Evolutionary conservation across 2,113 vertebrate genomes (phyloP).

Genomic region (Saguinus imperator): DNA sequence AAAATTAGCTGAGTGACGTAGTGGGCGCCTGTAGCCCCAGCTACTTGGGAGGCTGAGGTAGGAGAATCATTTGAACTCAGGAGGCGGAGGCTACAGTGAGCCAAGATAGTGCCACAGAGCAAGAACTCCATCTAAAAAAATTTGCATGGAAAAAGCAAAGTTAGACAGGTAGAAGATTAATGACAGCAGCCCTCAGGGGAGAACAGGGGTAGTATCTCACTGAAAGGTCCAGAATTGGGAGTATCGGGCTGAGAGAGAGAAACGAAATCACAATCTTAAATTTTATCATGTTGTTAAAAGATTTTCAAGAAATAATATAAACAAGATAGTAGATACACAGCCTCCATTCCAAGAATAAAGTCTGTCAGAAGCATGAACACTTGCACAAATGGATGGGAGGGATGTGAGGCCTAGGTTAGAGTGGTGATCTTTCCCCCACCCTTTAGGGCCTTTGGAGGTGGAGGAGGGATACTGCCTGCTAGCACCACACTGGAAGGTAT

Average conservation of each 20-base stretch:
- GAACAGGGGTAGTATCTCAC: not conserved
- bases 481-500: slow-evolving; percentile 71
- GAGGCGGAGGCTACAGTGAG: no score
- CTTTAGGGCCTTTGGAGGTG: not conserved
- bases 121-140: not conserved
- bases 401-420: slow-evolving; percentile 24
- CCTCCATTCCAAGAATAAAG: not conserved
- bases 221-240: not conserved
- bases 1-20: no score
- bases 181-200: not conserved
- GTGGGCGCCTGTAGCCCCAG: no score
- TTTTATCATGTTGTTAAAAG: slow-evolving; percentile 53
- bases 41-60: no score
- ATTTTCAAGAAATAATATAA: slow-evolving; percentile 57
- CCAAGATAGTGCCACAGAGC: no score
- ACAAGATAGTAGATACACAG: not conserved
- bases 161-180: not conserved
- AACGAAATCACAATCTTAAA: slow-evolving; percentile 11
- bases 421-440: not conserved
- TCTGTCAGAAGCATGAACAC: not conserved
- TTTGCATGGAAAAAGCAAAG: not conserved
- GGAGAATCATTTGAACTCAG: no score
- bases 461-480: slow-evolving; percentile 48
- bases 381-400: not conserved
- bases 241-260: not conserved